Evolutionary conservation across 2,888 invertebrate genomes (phyloP).

Genomic region (Melinopterus prodromus): DNA sequence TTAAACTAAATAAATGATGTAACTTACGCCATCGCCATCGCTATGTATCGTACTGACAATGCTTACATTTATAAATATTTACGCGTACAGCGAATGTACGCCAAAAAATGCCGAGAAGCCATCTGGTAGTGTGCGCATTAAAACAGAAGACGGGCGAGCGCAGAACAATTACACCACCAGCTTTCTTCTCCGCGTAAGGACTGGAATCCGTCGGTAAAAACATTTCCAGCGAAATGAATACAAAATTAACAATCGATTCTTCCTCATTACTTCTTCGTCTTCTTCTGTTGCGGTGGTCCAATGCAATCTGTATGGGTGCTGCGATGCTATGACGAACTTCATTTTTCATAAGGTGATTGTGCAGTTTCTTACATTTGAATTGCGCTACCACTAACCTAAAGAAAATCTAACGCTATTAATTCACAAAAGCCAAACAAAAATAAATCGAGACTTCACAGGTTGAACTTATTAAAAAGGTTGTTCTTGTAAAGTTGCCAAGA

Average conservation of each 20-base stretch:
- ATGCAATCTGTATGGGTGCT: background rate
- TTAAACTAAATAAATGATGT: background rate
- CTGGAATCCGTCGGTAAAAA: slow-evolving; percentile 22
- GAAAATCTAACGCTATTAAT: too few species aligned
- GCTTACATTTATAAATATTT: background rate
- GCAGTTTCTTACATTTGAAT: too few species aligned
- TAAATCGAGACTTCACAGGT: too few species aligned
- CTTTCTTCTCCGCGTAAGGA: slow-evolving; percentile 14
- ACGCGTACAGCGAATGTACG: background rate
- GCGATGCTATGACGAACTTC: too few species aligned
- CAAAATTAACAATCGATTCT: slow-evolving; percentile 39
- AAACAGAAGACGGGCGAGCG: background rate
- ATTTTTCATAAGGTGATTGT: too few species aligned
- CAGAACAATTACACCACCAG: background rate
- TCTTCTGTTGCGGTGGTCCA: slow-evolving; percentile 37
- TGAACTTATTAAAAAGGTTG: too few species aligned
- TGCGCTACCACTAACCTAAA: too few species aligned
- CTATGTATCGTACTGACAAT: background rate
- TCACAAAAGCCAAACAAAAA: too few species aligned
- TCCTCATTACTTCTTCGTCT: slow-evolving; percentile 36
- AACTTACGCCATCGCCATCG: background rate
- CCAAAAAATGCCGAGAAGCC: background rate
- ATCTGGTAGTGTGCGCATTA: background rate
- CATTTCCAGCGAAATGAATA: slow-evolving; percentile 29
- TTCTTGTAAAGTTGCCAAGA: too few species aligned